A percentile compares a stretch with the other conserved stretches of the same genome.
phyloP scores from a whole-genome alignment of 2,797 vertebrate genomes.

The Gambelia wislizenii region DNA sequence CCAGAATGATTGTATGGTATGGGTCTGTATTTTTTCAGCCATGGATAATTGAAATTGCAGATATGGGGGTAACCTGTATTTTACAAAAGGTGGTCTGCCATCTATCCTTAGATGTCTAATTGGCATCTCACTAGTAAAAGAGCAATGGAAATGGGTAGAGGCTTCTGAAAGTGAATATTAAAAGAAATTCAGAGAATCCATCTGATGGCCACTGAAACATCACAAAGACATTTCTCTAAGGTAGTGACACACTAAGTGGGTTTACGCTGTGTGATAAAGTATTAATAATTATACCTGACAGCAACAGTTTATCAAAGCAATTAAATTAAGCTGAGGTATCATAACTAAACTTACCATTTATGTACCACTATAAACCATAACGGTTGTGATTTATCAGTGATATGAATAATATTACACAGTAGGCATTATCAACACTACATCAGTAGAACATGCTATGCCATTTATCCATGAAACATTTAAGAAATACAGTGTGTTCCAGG shows the following conservation, averaged over 20 bases:
- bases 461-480: neutral
- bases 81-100: no score
- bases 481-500: neutral
- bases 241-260: neutral
- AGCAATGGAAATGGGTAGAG: accelerated
- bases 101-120: neutral
- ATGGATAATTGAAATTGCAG: no score
- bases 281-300: slow-evolving; percentile 8
- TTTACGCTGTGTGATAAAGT: slow-evolving; percentile 13
- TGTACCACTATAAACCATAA: neutral
- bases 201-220: neutral
- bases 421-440: neutral
- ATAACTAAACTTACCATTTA: slow-evolving; percentile 1
- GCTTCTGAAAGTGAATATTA: no score
- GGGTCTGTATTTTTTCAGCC: no score
- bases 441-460: neutral
- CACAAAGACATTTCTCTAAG: neutral
- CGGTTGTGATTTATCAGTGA: slow-evolving; percentile 9
- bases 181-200: neutral
- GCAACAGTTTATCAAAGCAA: slow-evolving; percentile 15
- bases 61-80: no score
- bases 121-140: neutral
- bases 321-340: neutral
- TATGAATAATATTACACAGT: neutral
- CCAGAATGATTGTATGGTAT: no score